phyloP scores from a whole-genome alignment of 2,888 invertebrate species.

The Drosophila glabriapex region DNA sequence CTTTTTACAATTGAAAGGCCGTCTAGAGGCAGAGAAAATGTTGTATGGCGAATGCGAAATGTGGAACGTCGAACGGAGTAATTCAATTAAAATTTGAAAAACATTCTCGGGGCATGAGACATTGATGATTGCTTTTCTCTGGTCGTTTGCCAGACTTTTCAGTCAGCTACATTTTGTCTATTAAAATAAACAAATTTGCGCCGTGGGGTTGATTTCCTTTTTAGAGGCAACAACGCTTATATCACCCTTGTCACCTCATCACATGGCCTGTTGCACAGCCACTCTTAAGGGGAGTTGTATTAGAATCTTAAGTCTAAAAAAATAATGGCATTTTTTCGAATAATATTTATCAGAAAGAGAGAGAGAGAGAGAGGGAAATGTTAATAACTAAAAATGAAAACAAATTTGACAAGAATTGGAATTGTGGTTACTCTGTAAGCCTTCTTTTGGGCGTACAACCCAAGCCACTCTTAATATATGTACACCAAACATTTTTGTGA shows the following conservation, averaged over 20 bases:
- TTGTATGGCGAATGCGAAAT: constrained; percentile 14
- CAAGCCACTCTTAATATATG: neutral
- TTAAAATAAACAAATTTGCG: constrained; percentile 60
- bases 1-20: constrained; percentile 27
- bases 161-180: constrained; percentile 52
- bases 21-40: neutral
- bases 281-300: neutral
- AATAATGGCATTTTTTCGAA: neutral
- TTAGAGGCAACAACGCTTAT: neutral
- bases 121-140: constrained; percentile 35
- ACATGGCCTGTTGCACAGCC: constrained; percentile 52
- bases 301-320: neutral
- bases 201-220: constrained; percentile 4
- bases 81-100: constrained; percentile 64
- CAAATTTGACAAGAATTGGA: neutral
- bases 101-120: constrained; percentile 50
- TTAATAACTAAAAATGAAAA: neutral
- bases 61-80: constrained; percentile 25
- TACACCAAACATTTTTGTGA: too few species aligned
- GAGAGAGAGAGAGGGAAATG: neutral
- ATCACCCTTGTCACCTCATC: constrained; percentile 41
- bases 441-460: neutral
- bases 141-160: constrained; percentile 45
- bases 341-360: neutral
- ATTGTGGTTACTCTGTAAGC: too few species aligned